Evolutionary conservation across 1,140 invertebrate genomes (phyloP), one percentile per base, ranked within the genome.

Genomic region (Listronotus bonariensis): DNA sequence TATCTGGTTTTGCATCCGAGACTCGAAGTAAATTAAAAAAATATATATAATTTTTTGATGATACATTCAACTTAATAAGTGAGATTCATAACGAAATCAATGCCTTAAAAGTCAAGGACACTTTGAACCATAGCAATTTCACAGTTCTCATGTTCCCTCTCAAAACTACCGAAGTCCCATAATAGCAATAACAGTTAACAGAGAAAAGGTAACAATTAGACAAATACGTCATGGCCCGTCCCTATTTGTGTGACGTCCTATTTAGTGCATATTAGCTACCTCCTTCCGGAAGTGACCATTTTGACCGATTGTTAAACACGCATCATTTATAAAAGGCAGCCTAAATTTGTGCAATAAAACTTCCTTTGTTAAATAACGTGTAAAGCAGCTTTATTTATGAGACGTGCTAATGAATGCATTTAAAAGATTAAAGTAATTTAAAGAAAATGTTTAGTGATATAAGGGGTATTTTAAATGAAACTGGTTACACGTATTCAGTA

Each of bases 261-360:
- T 46, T 46, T 18, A 7, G 11, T 5, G 8, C 34, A 3, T 9
- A 26, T 46, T 46, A 15, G n/a, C 20, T 14, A 26, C 10, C 3
- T 46, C 15, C 42, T 45, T 45, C 43, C 57, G 57, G 57, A 60
- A 60, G 48, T 60, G 57, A 51, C 57, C 57, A 51, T 60, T 60
- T 45, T 38, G 45, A 38, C 57, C 57, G 26, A 46, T 60, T 60
- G 57, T 51, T 60, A 26, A 46, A 46, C n/a, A 18, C 43, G 1
- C 43, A 46, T 46, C 20, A 46, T 17, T 46, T 17, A 26, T 18
- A 46, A 26, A 18, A 17, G 43, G 10, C 2, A 10, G 43, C 43
- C 15, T 17, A 14, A 17, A 46, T 46, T 46, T 46, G 43, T 46
- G 15, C 43, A 46, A 46, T 46, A 26, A 46, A 36, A 36, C 34